Evolutionary conservation across 2,888 invertebrate genomes (phyloP).

Genomic region (Sesia bembeciformis): DNA sequence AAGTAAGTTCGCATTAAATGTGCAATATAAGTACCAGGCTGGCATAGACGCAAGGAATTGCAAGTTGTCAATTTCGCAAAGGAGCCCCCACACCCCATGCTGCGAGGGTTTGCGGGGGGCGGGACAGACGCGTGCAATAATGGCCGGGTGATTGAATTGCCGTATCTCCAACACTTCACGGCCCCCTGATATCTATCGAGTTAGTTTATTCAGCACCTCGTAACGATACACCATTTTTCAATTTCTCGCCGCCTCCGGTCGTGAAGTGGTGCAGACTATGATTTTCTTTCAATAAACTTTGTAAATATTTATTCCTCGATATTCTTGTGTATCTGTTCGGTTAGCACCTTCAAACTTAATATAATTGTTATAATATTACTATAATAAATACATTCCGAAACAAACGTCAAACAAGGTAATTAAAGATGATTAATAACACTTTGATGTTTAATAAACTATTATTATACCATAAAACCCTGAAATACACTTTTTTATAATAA

Average conservation of each 20-base stretch:
- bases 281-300: no score
- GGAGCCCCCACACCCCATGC: slow-evolving; percentile 19
- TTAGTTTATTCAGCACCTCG: slow-evolving; percentile 36
- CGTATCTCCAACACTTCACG: slow-evolving; percentile 46
- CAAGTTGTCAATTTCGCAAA: slow-evolving; percentile 41
- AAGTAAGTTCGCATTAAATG: slow-evolving; percentile 14
- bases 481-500: no score
- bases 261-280: no score
- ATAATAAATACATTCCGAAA: no score
- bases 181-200: slow-evolving; percentile 46
- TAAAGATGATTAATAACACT: no score
- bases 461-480: no score
- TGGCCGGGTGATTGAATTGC: slow-evolving; percentile 56
- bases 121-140: slow-evolving; percentile 35
- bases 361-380: no score
- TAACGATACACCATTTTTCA: slow-evolving; percentile 13
- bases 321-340: no score
- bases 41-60: slow-evolving; percentile 27
- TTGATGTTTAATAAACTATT: no score
- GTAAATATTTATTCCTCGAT: no score
- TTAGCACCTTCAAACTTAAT: no score
- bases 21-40: slow-evolving; percentile 51
- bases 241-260: background rate
- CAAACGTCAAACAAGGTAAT: no score
- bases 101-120: slow-evolving; percentile 11